These are phyloP conservation scores for Polyploca ridens DNA, from an alignment of 2,888 invertebrate genomes.

Conservation along the genomic window DNA sequence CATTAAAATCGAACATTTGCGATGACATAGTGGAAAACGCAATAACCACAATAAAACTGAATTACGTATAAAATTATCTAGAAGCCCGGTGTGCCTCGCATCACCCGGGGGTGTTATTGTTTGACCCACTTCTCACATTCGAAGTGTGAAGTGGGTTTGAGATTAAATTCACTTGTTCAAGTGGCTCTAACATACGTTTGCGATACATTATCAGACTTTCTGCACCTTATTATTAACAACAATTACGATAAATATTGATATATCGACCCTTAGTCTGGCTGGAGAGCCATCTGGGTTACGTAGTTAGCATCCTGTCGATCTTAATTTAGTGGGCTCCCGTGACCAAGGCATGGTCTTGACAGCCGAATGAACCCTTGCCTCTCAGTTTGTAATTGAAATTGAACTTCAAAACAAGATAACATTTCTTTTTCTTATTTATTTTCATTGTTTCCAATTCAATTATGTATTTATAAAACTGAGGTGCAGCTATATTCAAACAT, in stretches of 20 bases:
- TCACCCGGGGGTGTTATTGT: constrained; percentile 47
- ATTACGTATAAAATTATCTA: constrained; percentile 45
- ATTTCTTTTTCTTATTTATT: constrained; percentile 1
- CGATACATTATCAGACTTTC: background rate
- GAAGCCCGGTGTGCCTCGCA: constrained; percentile 34
- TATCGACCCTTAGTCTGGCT: no score
- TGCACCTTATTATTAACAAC: no score
- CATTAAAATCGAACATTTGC: constrained; percentile 11
- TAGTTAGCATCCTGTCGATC: constrained; percentile 45
- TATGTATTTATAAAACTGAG: no score
- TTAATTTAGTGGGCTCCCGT: constrained; percentile 37
- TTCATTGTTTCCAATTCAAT: background rate
- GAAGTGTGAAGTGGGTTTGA: constrained; percentile 25
- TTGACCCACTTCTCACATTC: constrained; percentile 52
- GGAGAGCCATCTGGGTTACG: constrained; percentile 17
- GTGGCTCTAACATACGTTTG: constrained; percentile 18
- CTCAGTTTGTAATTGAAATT: constrained; percentile 4
- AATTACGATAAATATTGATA: no score
- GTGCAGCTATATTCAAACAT: background rate
- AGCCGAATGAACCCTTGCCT: constrained; percentile 31
- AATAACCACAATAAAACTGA: constrained; percentile 40
- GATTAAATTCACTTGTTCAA: constrained; percentile 38
- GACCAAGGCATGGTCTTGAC: constrained; percentile 38
- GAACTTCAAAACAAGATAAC: constrained; percentile 11
- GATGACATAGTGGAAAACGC: constrained; percentile 34